Conservation (phyloP, 1,140 invertebrate species). For the Anagrus nilaparvatae region DNA sequence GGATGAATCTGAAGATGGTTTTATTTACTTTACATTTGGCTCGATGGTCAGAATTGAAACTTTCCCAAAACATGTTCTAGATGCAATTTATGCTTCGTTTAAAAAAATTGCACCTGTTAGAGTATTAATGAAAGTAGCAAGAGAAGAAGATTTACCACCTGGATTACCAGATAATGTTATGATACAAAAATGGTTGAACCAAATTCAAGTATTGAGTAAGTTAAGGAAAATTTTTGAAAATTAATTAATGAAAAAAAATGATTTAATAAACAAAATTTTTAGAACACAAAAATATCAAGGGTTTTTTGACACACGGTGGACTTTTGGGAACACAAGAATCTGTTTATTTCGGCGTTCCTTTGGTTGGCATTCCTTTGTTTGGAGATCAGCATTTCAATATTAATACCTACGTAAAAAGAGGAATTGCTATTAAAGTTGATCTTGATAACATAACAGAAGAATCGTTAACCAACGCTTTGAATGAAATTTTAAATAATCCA, state of each 20-base stretch:
- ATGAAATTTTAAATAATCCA: conserved; percentile 26
- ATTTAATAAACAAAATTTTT: too few relatives aligned
- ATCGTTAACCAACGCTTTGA: conserved; percentile 24
- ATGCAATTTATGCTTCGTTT: conserved; percentile 17
- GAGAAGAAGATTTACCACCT: conserved; percentile 23
- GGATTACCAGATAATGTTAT: conserved; percentile 46
- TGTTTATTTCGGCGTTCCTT: conserved; percentile 60
- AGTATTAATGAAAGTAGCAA: conserved; percentile 20
- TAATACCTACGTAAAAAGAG: conserved; percentile 19
- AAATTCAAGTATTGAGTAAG: too few relatives aligned
- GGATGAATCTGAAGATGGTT: conserved; percentile 52
- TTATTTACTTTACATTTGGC: conserved; percentile 61
- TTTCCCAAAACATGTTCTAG: conserved; percentile 40
- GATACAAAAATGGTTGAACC: too few relatives aligned
- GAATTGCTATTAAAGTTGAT: conserved; percentile 30
- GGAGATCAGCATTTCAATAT: conserved; percentile 59
- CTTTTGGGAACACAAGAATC: conserved; percentile 64
- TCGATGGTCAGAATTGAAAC: conserved; percentile 50
- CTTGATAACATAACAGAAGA: conserved; percentile 25
- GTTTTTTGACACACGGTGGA: conserved; percentile 65
- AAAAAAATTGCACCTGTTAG: conserved; percentile 19
- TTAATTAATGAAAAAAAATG: too few relatives aligned
- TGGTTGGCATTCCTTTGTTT: conserved; percentile 60
- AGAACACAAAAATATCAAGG: conserved; percentile 38
- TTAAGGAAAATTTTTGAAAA: too few relatives aligned